These are phyloP conservation scores for Tangachromis dhanisi DNA, from an alignment of 2,113 vertebrate genomes.

Conservation along the genomic window DNA sequence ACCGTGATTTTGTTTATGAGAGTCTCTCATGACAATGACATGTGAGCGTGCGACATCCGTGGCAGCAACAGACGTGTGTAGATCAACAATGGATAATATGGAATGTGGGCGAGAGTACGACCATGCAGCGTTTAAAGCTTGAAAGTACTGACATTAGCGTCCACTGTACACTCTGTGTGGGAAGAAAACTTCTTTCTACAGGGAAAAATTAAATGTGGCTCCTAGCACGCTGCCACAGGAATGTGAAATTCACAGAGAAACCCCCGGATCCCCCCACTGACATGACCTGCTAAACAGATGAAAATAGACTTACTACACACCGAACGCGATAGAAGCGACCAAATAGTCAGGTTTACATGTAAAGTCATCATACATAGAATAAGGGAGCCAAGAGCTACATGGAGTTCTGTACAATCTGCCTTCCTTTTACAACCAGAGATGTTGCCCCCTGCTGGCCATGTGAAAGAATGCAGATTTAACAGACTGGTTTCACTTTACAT, in stretches of 20 bases:
- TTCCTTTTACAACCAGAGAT: neutral
- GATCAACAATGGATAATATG: neutral
- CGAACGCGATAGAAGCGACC: neutral
- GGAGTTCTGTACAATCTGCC: neutral
- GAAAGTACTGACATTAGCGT: neutral
- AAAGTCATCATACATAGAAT: neutral
- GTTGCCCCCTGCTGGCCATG: neutral
- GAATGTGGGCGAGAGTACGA: neutral
- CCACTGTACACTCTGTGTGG: neutral
- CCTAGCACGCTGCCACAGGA: neutral
- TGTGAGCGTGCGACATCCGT: accelerated
- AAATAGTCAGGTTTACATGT: neutral
- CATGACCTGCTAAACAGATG: neutral
- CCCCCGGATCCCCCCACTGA: neutral
- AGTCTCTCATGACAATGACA: neutral
- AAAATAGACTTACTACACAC: neutral
- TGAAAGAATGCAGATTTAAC: neutral
- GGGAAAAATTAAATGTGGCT: neutral
- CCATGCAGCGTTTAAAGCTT: neutral
- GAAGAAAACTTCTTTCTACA: neutral
- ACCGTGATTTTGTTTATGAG: neutral
- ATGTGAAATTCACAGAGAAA: accelerated
- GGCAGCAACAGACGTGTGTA: neutral
- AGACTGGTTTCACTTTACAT: neutral
- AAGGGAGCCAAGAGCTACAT: neutral